phyloP scores from a whole-genome alignment of 2,888 invertebrate genomes.

The Electrophaes corylata region DNA sequence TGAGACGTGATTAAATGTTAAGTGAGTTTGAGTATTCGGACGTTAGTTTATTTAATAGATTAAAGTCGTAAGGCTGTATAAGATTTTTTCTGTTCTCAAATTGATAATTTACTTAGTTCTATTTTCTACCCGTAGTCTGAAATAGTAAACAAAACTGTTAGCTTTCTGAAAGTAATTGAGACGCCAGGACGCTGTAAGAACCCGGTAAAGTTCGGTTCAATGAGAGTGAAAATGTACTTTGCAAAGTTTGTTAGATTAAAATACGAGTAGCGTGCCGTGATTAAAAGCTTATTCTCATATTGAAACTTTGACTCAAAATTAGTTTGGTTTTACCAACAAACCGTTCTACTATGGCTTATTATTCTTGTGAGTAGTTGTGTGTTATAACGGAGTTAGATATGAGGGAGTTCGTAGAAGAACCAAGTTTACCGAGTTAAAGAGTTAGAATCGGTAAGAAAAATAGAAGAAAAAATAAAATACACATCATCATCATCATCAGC shows the following conservation, averaged over 20 bases:
- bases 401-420: no score
- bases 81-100: neutral
- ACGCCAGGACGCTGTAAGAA: slow-evolving; percentile 18
- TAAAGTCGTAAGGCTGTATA: no score
- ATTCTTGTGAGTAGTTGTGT: no score
- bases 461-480: no score
- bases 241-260: slow-evolving; percentile 16
- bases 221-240: slow-evolving; percentile 18
- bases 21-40: no score
- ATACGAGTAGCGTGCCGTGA: slow-evolving; percentile 10
- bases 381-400: no score
- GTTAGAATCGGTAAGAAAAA: no score
- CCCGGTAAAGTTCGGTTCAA: slow-evolving; percentile 11
- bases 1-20: no score
- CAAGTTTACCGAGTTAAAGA: no score
- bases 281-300: slow-evolving; percentile 17
- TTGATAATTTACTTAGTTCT: no score
- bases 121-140: neutral
- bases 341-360: neutral
- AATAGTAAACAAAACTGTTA: slow-evolving; percentile 22
- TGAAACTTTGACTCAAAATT: slow-evolving; percentile 6
- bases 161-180: slow-evolving; percentile 24
- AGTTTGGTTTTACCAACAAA: neutral
- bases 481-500: no score
- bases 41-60: no score